Percentiles rank a stretch among this genome's conserved stretches.
Evolutionary conservation across 2,113 vertebrate genomes (phyloP).

Genomic region (Dipodomys stephensi): DNA sequence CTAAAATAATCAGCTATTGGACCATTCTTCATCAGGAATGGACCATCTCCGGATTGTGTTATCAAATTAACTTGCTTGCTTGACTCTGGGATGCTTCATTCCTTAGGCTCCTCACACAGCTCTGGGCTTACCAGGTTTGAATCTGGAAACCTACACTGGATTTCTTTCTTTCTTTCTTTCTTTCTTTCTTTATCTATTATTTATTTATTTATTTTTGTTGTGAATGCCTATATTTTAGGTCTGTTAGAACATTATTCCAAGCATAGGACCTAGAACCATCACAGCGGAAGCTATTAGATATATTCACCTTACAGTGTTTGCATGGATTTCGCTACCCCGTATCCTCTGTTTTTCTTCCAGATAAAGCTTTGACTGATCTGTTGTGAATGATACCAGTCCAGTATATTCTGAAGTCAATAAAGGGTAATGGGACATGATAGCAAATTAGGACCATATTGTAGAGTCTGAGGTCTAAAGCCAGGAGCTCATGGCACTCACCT

Average conservation of each 20-base stretch:
- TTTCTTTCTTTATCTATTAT: no score
- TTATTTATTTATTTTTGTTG: not conserved
- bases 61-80: not conserved
- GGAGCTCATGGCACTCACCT: no score
- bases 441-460: not conserved
- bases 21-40: no score
- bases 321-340: no score
- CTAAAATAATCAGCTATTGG: no score
- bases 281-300: not conserved
- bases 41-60: not conserved
- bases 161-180: no score
- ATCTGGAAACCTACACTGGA: no score
- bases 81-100: not conserved
- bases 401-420: not conserved
- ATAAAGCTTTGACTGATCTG: not conserved
- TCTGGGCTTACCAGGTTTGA: not conserved
- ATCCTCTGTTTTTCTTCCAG: not conserved
- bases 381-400: not conserved
- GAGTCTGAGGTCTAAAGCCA: not conserved
- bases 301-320: not conserved
- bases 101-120: not conserved
- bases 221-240: not conserved
- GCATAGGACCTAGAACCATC: not conserved
- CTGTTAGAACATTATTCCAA: not conserved
- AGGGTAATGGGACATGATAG: not conserved